Conservation (phyloP, 2,888 invertebrate genomes). For the Caenorhabditis panamensis region DNA sequence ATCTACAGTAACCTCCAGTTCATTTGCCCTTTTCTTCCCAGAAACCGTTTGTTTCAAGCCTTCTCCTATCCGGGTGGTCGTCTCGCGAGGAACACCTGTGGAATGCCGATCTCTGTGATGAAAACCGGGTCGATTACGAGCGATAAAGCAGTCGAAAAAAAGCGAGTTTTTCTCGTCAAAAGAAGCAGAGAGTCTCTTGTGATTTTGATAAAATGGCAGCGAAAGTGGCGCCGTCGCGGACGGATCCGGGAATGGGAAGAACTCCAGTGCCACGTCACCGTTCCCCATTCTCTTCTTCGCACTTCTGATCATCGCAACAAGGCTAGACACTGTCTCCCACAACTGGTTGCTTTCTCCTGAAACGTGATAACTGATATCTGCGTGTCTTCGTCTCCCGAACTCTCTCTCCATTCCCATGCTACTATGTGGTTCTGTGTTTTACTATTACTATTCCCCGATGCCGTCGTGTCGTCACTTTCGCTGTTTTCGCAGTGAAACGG, state of each 20-base stretch:
- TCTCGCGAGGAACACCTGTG: slow-evolving; percentile 24
- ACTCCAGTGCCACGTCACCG: not conserved
- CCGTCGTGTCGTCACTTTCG: slow-evolving; percentile 5
- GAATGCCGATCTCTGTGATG: slow-evolving; percentile 17
- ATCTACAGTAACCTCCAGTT: not conserved
- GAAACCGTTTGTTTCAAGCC: slow-evolving; percentile 2
- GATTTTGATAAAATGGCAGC: slow-evolving; percentile 8
- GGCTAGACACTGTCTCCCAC: not conserved
- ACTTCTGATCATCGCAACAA: not conserved
- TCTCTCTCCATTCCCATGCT: slow-evolving; percentile 4
- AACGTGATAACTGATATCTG: slow-evolving; percentile 11
- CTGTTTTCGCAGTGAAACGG: slow-evolving; percentile 8
- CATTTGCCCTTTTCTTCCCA: not conserved
- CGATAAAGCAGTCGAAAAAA: not conserved
- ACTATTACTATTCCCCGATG: not conserved
- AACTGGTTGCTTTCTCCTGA: slow-evolving; percentile 19
- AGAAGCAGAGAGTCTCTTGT: not conserved
- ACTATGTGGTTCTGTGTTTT: slow-evolving; percentile 7
- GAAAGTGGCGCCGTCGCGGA: not conserved
- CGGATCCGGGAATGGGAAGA: slow-evolving; percentile 8
- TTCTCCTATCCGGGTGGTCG: slow-evolving; percentile 7
- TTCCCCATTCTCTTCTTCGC: too few relatives aligned
- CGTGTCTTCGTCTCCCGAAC: not conserved
- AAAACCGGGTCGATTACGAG: slow-evolving; percentile 25
- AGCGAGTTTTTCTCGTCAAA: slow-evolving; percentile 10